Base-by-base conservation (phyloP, 2,113 vertebrate genomes). In the Sylvilagus bachmani region DNA sequence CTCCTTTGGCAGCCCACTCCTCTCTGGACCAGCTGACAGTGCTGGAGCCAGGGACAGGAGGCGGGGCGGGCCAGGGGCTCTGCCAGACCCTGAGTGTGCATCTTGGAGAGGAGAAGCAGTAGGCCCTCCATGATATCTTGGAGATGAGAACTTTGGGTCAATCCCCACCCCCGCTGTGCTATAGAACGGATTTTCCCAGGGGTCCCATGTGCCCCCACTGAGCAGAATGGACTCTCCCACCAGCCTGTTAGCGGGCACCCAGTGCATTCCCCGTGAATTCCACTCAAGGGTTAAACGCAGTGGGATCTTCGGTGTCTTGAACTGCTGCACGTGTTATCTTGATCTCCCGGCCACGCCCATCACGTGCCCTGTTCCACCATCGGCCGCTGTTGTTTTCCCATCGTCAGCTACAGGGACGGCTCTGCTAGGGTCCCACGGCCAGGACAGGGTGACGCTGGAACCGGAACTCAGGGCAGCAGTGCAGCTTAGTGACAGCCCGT, bases 1-100 rank as follows among this genome's bases (percentile, higher is more conserved):
- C 24, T 98, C 97, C 94, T 97, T 96, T 95, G 92, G 84, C 29
- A 87, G 90, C 78, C 97, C 93, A 94, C 75, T 91, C 19, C 95
- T 97, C 91, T 97, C 84, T 24, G 44, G 88, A 86, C 89, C 73
- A 74, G 95, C 95, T 96, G 88, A 97, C 61, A 69, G 92, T 64
- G 85, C 73, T 38, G 58, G 89, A 14, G 71, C 92, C 51, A 36
- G 8, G 86, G 90, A 66, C 53, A 82, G 84, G 93, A 90, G 95
- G 91, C 88, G 82, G 89, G 85, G 93, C 75, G 49, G 44, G 44
- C 44, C 44, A 58, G 64, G 58, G 91, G 17, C 49, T 58, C 53
- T 36, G 7, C 21, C 16, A 84, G 79, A 75, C 16, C 21, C 55
- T 81, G 62, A 1, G 3, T n/a, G 61, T 29, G 12, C 21, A 58